phyloP scores from a whole-genome alignment of 2,113 vertebrate genomes.

The Pteruthius melanotis region DNA sequence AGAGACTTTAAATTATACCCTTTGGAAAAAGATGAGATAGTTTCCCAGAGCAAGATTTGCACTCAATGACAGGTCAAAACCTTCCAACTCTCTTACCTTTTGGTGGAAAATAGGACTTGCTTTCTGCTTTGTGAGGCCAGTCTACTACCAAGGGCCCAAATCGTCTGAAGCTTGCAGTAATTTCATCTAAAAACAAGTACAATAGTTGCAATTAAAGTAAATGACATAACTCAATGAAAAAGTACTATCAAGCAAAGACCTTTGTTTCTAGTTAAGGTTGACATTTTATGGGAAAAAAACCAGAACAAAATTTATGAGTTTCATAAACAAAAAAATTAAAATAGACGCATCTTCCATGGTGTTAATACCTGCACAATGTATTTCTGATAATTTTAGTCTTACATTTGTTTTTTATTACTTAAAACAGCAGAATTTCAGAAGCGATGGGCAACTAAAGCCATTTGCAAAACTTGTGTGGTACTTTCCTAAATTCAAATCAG shows the following conservation, averaged over 20 bases:
- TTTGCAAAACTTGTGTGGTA: background rate
- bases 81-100: slow-evolving; percentile 82
- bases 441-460: background rate
- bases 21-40: background rate
- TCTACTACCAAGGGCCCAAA: slow-evolving; percentile 97
- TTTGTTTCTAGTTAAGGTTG: background rate
- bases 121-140: slow-evolving; percentile 99
- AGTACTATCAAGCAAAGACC: background rate
- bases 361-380: background rate
- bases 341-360: background rate
- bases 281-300: background rate
- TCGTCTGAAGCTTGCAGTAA: slow-evolving; percentile 95
- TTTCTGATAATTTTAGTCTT: background rate
- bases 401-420: background rate
- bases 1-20: background rate
- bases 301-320: background rate
- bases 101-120: slow-evolving; percentile 97
- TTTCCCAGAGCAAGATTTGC: background rate
- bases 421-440: background rate
- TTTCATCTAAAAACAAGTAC: slow-evolving; percentile 83
- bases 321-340: background rate
- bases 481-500: background rate
- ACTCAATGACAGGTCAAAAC: background rate
- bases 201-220: background rate
- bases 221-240: background rate